Evolutionary conservation across 2,888 invertebrate genomes (phyloP), one percentile per base, ranked within the genome.

Genomic region (Alloplasta piceator): DNA sequence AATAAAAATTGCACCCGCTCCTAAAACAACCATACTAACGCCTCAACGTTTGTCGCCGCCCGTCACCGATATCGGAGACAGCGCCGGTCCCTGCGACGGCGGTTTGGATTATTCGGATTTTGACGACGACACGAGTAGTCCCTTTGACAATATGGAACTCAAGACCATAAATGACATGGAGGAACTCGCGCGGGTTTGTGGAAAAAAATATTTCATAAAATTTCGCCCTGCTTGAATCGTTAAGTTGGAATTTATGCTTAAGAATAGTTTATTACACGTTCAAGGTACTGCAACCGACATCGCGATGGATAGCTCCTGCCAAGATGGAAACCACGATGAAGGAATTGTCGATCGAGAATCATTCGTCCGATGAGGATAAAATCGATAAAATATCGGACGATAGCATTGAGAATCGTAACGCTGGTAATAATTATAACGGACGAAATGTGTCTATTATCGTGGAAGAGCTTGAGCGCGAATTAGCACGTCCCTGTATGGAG

Each of bases 151-250:
- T 93, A 96, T 98, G 92, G 98, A 97, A 93, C 92, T 98, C 70
- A 97, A 98, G 92, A 97, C 97, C 55, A 96, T 98, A 78, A 98
- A 98, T 93, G 98, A 98, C 90, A 95, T 98, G 94, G 98, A 97
- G 92, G 95, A 97, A 90, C 93, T 98, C 83, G 98, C 98, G 10
- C 96, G 97, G 92, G 97, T 98, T 61, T 56, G 46, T 66, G 5
- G 10, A 1, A 36, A 76, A 56, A 12, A 55, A 9, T 26, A 36
- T 46, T 61, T 9, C 4, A 5, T 46, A 0, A 26, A 26, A 26
- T 26, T 26, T 3, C 26, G 26, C 26, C 26, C 26, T 26, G 26
- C 26, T 26, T 1, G 26, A 26, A 26, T 26, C 3, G 3, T 26
- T 26, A 26, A 26, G 26, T 3, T 26, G 26, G 26, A 26, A 26